Conservation (phyloP, 2,888 invertebrate genomes). For the Phortica okadai region DNA sequence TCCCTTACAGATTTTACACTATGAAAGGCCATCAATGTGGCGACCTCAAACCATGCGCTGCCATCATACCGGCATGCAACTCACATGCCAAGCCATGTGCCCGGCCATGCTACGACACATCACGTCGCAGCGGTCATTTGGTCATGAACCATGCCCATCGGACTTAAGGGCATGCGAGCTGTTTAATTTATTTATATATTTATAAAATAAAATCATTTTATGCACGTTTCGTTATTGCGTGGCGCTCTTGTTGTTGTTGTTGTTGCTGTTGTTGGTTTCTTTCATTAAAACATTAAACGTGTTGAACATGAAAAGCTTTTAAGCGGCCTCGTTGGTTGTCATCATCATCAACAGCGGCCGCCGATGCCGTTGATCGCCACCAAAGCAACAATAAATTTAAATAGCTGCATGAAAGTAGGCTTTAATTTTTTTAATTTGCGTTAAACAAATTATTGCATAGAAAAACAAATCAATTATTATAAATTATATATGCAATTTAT, state of each 20-base stretch:
- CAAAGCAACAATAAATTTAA: neutral
- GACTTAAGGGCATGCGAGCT: conserved; percentile 18
- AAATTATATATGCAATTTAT: neutral
- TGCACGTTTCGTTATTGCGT: neutral
- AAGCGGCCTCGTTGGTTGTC: neutral
- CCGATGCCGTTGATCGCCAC: neutral
- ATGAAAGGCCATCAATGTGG: neutral
- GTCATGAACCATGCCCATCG: neutral
- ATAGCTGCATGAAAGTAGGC: neutral
- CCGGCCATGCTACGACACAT: neutral
- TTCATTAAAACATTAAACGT: conserved; percentile 15
- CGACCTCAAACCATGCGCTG: neutral
- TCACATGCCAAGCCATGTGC: neutral
- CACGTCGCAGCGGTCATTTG: neutral
- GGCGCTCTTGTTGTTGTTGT: neutral
- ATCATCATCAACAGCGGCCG: neutral
- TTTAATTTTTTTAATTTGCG: too few relatives aligned
- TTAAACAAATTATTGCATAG: too few relatives aligned
- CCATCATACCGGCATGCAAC: neutral
- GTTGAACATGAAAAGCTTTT: conserved; percentile 15
- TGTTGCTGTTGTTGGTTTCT: neutral
- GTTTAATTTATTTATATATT: conserved; percentile 25
- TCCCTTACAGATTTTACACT: conserved; percentile 10
- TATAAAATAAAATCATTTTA: conserved; percentile 25
- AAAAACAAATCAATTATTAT: neutral